These are phyloP conservation scores for Brachionus manjavacas DNA, from an alignment of 1,140 invertebrate species.

Conservation along the genomic window DNA sequence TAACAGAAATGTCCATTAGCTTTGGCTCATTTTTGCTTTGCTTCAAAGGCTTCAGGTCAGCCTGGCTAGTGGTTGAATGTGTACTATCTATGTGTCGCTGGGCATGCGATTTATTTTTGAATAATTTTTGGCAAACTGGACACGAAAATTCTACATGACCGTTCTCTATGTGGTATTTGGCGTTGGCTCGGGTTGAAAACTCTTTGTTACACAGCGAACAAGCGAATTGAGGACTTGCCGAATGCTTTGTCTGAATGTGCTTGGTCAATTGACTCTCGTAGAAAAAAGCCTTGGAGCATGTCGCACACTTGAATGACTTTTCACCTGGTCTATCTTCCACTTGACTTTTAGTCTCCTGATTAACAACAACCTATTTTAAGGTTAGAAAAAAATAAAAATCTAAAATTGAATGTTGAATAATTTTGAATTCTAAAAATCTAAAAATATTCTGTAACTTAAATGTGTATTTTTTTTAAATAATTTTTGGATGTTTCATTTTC, in stretches of 20 bases:
- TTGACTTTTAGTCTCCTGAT: neutral
- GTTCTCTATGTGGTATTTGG: constrained; percentile 2
- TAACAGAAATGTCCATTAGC: neutral
- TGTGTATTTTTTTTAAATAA: too few species aligned
- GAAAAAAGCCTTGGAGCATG: neutral
- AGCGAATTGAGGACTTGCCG: neutral
- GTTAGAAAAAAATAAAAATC: neutral
- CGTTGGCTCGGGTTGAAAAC: neutral
- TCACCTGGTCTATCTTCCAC: neutral
- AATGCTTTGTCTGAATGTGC: neutral
- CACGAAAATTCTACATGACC: constrained; percentile 10
- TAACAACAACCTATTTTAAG: neutral
- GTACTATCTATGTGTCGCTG: constrained; percentile 6
- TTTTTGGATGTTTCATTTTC: too few species aligned
- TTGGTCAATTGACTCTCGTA: neutral
- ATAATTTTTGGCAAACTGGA: constrained; percentile 2
- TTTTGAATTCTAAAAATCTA: too few species aligned
- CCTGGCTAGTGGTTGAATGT: neutral
- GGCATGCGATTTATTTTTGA: constrained; percentile 33
- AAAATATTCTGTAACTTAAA: too few species aligned
- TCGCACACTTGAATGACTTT: neutral
- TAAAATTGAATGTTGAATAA: neutral
- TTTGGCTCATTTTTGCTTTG: neutral
- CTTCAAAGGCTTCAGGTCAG: neutral
- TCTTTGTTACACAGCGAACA: neutral